These are phyloP conservation scores for Amblyraja radiata DNA, from an alignment of 2,797 vertebrate species.

Conservation along the genomic window DNA sequence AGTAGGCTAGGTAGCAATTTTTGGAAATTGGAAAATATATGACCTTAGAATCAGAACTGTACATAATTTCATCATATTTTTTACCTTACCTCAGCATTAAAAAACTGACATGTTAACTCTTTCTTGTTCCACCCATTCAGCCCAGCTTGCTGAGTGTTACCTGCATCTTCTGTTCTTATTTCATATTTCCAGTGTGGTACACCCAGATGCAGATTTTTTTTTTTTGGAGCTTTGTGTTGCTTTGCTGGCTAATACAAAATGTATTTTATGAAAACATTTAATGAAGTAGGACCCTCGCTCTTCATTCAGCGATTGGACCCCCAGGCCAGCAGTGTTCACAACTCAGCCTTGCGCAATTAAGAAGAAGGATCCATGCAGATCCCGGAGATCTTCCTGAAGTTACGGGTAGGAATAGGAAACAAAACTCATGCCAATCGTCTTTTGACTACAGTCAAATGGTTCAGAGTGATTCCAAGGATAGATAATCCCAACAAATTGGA, in stretches of 20 bases:
- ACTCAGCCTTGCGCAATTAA: not conserved
- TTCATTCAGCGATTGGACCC: not conserved
- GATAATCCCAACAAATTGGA: not conserved
- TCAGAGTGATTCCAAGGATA: not conserved
- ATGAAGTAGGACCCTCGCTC: not conserved
- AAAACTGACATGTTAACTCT: too few species aligned
- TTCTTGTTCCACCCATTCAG: too few species aligned
- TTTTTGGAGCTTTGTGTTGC: too few species aligned
- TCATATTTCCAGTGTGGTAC: too few species aligned
- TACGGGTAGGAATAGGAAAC: not conserved
- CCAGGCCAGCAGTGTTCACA: not conserved
- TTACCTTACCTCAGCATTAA: too few species aligned
- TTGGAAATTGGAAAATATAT: too few species aligned
- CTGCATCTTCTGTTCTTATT: too few species aligned
- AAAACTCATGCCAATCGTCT: not conserved
- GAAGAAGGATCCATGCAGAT: not conserved
- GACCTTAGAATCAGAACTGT: too few species aligned
- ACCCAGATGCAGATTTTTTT: too few species aligned
- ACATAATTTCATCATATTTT: too few species aligned
- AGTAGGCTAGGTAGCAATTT: too few species aligned
- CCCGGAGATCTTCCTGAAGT: not conserved
- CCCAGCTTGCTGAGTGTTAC: too few species aligned
- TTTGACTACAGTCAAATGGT: not conserved
- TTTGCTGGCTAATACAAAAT: not conserved
- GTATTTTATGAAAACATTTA: not conserved